Evolutionary conservation across 2,113 vertebrate species (phyloP).

Genomic region (Helogale parvula): DNA sequence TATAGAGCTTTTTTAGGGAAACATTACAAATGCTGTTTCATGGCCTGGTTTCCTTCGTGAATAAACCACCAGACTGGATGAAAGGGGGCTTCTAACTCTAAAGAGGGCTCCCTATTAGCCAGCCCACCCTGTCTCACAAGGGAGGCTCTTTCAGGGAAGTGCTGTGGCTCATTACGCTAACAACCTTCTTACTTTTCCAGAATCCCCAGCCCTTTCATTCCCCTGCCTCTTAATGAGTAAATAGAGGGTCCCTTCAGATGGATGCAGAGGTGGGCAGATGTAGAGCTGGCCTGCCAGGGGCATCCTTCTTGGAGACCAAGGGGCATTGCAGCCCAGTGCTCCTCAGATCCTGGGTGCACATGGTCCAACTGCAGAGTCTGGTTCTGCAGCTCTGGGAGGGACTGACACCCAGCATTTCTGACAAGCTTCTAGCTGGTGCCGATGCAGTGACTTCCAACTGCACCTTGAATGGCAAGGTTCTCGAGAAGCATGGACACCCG

Average conservation of each 20-base stretch:
- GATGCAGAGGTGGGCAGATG: neutral
- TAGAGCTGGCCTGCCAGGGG: rapidly evolving
- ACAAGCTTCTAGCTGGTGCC: rapidly evolving
- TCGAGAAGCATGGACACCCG: neutral
- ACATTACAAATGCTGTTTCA: neutral
- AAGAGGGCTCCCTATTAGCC: neutral
- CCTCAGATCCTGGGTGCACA: neutral
- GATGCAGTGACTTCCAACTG: rapidly evolving
- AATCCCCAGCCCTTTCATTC: rapidly evolving
- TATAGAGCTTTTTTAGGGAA: neutral
- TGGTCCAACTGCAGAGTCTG: too few species aligned
- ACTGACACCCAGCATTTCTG: neutral
- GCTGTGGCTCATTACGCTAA: neutral
- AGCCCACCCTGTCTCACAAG: neutral
- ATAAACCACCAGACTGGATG: neutral
- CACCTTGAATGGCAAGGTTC: neutral
- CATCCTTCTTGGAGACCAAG: neutral
- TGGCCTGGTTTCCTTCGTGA: neutral
- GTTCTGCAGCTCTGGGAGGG: neutral
- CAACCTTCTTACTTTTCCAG: neutral
- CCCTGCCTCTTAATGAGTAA: neutral
- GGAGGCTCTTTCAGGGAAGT: neutral
- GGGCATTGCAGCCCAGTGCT: rapidly evolving
- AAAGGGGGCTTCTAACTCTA: neutral
- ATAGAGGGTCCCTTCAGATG: neutral